phyloP scores from a whole-genome alignment of 92 coral and sea anemone genomes.

The Umimayanthus kanabou region DNA sequence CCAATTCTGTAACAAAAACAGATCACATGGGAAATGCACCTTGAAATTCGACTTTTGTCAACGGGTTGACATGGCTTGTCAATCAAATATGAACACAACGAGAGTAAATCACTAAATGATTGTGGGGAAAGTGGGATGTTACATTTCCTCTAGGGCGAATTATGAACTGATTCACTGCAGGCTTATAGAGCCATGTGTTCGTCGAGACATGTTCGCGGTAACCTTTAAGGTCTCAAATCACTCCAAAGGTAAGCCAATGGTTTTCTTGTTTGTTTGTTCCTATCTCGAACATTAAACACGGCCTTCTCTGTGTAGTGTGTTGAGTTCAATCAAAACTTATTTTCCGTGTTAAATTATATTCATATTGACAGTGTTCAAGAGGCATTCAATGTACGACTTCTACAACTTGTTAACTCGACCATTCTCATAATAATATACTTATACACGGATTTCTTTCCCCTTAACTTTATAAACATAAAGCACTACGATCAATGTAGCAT shows the following conservation, averaged over 20 bases:
- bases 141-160: not conserved
- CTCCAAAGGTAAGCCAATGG: not conserved
- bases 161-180: not conserved
- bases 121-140: not conserved
- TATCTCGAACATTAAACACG: not conserved
- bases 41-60: constrained; percentile 21
- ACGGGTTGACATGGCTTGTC: constrained; percentile 16
- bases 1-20: not conserved
- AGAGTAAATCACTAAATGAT: not conserved
- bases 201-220: not conserved
- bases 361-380: not conserved
- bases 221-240: not conserved
- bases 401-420: not conserved
- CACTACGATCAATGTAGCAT: not conserved
- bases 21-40: not conserved
- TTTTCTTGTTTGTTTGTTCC: not conserved
- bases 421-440: not conserved
- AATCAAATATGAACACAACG: constrained; percentile 8
- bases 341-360: not conserved
- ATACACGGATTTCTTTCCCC: not conserved
- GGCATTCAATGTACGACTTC: not conserved
- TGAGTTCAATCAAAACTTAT: not conserved
- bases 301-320: not conserved
- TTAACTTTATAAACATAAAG: not conserved
- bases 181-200: not conserved